A percentile compares a stretch with the other conserved stretches of the same genome.
These are phyloP conservation scores for Acrocera orbiculus DNA, from an alignment of 2,888 invertebrate species.

Conservation along the genomic window DNA sequence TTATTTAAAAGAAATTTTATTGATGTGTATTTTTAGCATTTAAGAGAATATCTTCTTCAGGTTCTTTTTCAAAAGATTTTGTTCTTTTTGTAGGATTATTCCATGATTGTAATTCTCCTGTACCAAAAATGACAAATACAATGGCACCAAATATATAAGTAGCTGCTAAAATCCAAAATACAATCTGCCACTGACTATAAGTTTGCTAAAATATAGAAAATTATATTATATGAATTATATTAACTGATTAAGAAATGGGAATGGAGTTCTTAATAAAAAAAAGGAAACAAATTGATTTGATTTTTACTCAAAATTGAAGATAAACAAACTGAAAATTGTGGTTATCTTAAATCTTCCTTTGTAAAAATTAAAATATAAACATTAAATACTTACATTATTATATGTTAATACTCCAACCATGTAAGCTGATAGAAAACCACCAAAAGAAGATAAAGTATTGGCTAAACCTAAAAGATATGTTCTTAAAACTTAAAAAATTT, in stretches of 20 bases:
- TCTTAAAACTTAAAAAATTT: no score
- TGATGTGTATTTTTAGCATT: no score
- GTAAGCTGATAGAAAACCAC: slow-evolving; percentile 64
- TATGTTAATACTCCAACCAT: slow-evolving; percentile 65
- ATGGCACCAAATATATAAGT: slow-evolving; percentile 50
- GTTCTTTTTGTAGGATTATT: slow-evolving; percentile 30
- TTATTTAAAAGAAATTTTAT: no score
- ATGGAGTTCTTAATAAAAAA: neutral
- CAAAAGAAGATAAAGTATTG: slow-evolving; percentile 68
- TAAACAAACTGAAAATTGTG: neutral
- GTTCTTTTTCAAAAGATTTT: slow-evolving; percentile 14
- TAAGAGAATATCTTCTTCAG: slow-evolving; percentile 30
- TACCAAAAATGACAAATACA: slow-evolving; percentile 41
- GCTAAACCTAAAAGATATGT: no score
- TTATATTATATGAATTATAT: neutral
- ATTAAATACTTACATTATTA: slow-evolving; percentile 43
- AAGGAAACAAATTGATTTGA: neutral
- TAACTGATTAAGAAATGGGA: slow-evolving; percentile 5
- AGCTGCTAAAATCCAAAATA: slow-evolving; percentile 60
- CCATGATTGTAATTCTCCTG: slow-evolving; percentile 43
- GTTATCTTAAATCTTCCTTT: neutral
- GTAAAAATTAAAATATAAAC: neutral
- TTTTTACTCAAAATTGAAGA: neutral
- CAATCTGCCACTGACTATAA: slow-evolving; percentile 59
- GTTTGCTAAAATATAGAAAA: slow-evolving; percentile 38